Base-by-base conservation (phyloP, 2,888 invertebrate species). In the Tenthredo amoena region DNA sequence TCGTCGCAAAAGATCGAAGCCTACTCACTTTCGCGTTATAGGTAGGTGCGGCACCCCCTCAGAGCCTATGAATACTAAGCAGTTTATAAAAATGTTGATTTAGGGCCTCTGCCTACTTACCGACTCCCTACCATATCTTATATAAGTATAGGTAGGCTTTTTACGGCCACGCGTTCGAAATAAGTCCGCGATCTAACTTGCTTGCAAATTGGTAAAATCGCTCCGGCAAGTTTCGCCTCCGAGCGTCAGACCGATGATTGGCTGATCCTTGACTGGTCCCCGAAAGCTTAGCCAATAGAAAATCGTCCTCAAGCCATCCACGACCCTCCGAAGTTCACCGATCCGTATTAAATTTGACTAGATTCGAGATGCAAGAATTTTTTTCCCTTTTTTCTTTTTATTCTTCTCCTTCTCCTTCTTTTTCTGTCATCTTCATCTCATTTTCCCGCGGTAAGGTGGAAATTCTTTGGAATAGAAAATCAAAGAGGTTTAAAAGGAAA, bases 31-130 rank as follows among this genome's bases (percentile, higher is more conserved):
- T 87, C 87, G 88, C 90, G 88, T 89, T 90, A 88, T 90, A 88
- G 83, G 83, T 83, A 88, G 83, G 83, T 83, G 83, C 71, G 87
- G 88, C 89, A 88, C 89, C 87, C 90, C 88, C 89, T 88, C 88
- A 89, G 88, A 92, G 89, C 91, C 92, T 90, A 92, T 92, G 93
- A 93, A 93, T 93, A 93, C 92, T 92, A 91, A 93, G 91, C 91
- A 91, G 93, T 93, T 93, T 92, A 92, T 93, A 92, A 93, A 93
- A 93, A 93, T 93, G 93, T 93, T 92, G 93, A 93, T 93, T 92
- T 93, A 93, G 92, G 92, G 90, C 91, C 91, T 90, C 89, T 88
- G 86, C 89, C 88, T 88, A 89, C 89, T 89, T 89, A 88, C 89
- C 88, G 87, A 86, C 86, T 86, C 87, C 85, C 74, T 85, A 65